Base-by-base conservation (phyloP, 64 coral and sea anemone species). In the Catalaphyllia jardinei region DNA sequence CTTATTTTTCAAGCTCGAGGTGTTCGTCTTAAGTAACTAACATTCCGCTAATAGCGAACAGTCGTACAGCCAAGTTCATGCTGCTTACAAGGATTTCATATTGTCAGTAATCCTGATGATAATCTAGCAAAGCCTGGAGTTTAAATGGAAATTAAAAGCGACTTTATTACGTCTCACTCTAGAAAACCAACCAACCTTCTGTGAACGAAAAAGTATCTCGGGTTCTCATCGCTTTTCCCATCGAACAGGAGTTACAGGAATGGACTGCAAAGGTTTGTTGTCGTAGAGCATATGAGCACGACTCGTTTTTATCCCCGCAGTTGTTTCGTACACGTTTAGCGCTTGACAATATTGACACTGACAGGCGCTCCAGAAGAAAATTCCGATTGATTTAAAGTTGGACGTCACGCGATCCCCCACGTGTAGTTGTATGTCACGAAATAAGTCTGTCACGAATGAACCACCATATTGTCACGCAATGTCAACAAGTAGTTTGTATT, bases 251-350 rank as follows among this genome's bases (percentile, higher is more conserved):
- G 86, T 95, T 10, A 95, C 94, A 16, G 94, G 86, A 31, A 95
- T 82, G 5, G 90, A 92, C 54, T 92, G 90, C 64, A 95, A 57
- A 7, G 94, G 94, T 29, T 89, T 95, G 79, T 95, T 88, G n/a
- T 95, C 94, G 60, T 95, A 95, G 1, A 95, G 52, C 94, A 95
- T 92, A 29, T 95, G 94, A 80, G 94, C 86, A 30, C 94, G 94
- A 55, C 90, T 95, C 94, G 92, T 95, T 51, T 51, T 92, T 57
- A 14, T 35, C 33, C 3, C 5, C 22, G 24, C 0, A 46, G 51
- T 24, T 31, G 9, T 55, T 69, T 29, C 57, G 52, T 79, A 8
- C 46, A 18, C 17, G 19, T 69, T 11, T 1, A 22, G 6, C 2
- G 7, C 8, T 57, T 57, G 33, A n/a, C 52, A 69, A 27, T 69